Evolutionary conservation across 2,113 vertebrate species (phyloP).

Genomic region (Meles meles): DNA sequence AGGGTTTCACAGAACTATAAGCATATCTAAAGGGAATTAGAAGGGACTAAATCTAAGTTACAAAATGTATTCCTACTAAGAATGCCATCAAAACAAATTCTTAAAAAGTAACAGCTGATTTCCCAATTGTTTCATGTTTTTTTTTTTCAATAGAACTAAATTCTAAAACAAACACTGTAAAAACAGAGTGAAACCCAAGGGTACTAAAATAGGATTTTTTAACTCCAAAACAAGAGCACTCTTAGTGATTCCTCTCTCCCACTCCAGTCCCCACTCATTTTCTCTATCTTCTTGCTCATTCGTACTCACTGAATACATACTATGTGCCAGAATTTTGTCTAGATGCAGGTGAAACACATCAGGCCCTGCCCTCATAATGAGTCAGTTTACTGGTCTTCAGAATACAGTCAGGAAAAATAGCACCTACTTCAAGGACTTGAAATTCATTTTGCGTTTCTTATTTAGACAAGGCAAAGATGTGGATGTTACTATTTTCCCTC

Average conservation of each 20-base stretch:
- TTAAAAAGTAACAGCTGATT: background rate
- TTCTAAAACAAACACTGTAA: conserved; percentile 15
- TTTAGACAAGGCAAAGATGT: background rate
- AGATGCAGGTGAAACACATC: background rate
- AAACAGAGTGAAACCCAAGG: background rate
- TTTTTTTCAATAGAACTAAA: background rate
- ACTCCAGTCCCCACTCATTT: background rate
- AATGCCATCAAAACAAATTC: background rate
- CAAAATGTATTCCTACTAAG: conserved; percentile 38
- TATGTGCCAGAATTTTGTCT: background rate
- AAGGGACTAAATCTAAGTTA: background rate
- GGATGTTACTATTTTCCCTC: background rate
- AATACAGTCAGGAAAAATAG: background rate
- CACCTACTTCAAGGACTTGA: background rate
- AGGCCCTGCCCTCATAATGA: background rate
- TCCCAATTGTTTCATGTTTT: background rate
- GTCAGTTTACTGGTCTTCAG: background rate
- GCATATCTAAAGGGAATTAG: background rate
- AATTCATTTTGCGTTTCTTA: background rate
- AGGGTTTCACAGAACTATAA: background rate
- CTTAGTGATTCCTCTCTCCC: background rate
- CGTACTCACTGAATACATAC: background rate
- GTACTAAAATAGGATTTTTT: background rate
- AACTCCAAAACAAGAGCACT: background rate
- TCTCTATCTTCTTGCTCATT: background rate